Evolutionary conservation across 2,113 vertebrate genomes (phyloP).

Genomic region (Gobio gobio): DNA sequence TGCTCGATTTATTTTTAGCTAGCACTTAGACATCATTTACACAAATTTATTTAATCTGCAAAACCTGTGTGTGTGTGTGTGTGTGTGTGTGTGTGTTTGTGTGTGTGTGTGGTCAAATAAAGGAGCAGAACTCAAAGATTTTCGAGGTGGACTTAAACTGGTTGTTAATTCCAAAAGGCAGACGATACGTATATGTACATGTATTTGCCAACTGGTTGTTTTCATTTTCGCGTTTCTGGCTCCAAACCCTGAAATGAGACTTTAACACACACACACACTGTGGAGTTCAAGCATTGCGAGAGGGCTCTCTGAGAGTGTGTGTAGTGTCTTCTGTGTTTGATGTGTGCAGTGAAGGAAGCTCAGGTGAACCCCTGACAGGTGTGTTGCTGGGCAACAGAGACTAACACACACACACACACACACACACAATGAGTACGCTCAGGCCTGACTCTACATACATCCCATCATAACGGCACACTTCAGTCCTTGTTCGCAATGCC

Average conservation of each 20-base stretch:
- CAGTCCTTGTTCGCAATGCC: neutral
- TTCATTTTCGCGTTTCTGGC: neutral
- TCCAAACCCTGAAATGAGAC: neutral
- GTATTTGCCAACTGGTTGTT: neutral
- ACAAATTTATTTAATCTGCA: neutral
- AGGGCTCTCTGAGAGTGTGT: constrained; percentile 9
- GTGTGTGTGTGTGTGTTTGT: neutral
- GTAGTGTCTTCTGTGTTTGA: constrained; percentile 34
- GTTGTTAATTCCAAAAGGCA: neutral
- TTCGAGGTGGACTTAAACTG: neutral
- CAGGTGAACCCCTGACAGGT: constrained; percentile 44
- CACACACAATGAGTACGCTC: constrained; percentile 39
- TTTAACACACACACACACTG: neutral
- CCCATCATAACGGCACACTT: neutral
- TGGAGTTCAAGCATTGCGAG: neutral
- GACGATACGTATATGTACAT: neutral
- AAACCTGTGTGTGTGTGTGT: neutral
- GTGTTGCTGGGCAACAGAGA: constrained; percentile 65
- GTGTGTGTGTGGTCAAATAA: neutral
- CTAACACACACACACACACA: constrained; percentile 52
- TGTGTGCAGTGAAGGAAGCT: constrained; percentile 36
- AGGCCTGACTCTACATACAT: neutral
- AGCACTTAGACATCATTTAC: neutral
- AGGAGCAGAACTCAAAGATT: neutral
- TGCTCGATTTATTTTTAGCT: neutral